Percentiles rank a stretch among this genome's conserved stretches.
Conservation (phyloP, 2,113 vertebrate genomes). For the Otolemur garnettii region DNA sequence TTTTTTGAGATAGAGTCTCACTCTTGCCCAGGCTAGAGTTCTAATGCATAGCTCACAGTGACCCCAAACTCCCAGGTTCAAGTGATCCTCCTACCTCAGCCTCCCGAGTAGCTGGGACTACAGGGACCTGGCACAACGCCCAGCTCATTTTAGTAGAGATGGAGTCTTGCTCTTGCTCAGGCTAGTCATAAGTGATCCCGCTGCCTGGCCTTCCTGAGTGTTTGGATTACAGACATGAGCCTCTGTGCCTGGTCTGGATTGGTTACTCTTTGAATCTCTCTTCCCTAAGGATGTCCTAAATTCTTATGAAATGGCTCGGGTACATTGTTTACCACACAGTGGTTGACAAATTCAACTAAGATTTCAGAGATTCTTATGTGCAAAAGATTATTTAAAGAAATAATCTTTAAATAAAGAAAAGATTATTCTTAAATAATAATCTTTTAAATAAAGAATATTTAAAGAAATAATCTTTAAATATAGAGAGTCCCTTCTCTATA, state of each 20-base stretch:
- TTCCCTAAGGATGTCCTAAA: not conserved
- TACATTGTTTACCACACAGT: not conserved
- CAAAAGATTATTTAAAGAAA: constrained; percentile 12
- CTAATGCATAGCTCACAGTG: no score
- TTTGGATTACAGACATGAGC: no score
- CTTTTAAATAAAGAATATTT: not conserved
- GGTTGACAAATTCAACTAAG: not conserved
- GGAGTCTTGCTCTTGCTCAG: no score
- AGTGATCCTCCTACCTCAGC: no score
- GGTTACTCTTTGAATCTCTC: not conserved
- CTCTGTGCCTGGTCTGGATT: not conserved
- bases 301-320: not conserved
- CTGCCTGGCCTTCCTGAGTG: no score
- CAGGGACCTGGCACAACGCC: no score
- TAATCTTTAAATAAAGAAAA: not conserved
- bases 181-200: no score
- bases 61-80: no score
- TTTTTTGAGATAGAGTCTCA: not conserved
- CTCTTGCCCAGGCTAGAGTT: no score
- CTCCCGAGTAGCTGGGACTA: no score
- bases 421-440: no score
- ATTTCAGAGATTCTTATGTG: constrained; percentile 3
- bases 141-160: no score
- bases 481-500: not conserved
- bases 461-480: not conserved